These are phyloP conservation scores for Gavialis gangeticus DNA, from an alignment of 2,113 vertebrate genomes.

Conservation along the genomic window DNA sequence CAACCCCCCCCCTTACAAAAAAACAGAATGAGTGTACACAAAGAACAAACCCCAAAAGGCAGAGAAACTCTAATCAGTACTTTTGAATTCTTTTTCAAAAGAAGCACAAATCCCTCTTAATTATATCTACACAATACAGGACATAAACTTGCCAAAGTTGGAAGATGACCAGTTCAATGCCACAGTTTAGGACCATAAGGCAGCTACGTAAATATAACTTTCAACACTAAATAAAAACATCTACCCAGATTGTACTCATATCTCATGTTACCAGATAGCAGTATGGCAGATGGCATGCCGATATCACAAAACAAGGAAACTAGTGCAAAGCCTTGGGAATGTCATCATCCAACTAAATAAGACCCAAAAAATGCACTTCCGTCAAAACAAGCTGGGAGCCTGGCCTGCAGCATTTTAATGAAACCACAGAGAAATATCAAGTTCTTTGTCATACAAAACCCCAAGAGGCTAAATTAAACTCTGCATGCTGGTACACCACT, in stretches of 20 bases:
- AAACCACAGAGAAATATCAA: neutral
- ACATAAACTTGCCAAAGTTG: neutral
- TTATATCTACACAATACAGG: neutral
- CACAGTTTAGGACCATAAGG: neutral
- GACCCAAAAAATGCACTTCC: neutral
- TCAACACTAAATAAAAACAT: too few species aligned
- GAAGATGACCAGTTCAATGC: neutral
- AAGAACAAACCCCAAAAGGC: neutral
- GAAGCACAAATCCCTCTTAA: neutral
- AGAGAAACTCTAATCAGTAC: neutral
- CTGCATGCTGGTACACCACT: neutral
- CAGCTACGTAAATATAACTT: neutral
- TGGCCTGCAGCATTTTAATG: neutral
- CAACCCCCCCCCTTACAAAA: too few species aligned
- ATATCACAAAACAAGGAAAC: neutral
- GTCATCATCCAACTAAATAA: neutral
- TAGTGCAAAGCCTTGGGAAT: neutral
- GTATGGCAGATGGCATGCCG: neutral
- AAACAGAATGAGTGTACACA: neutral
- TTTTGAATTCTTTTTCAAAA: neutral
- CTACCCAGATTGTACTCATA: neutral
- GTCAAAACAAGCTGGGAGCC: neutral
- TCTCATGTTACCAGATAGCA: neutral
- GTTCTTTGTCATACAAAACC: neutral
- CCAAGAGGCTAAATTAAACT: neutral